These are phyloP conservation scores for Aromia moschata DNA, from an alignment of 2,888 invertebrate species.

Conservation along the genomic window DNA sequence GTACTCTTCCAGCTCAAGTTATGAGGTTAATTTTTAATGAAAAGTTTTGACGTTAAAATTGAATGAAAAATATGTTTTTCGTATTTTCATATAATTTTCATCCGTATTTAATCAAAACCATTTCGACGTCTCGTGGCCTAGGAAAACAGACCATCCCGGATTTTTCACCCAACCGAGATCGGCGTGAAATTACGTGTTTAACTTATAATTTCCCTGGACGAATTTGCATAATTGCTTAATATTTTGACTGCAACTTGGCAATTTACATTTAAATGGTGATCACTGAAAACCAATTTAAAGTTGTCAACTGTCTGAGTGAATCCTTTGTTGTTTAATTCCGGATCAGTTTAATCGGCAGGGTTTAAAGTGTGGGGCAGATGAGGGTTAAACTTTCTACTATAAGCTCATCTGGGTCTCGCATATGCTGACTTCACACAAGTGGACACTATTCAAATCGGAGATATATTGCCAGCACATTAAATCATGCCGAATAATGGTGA, in stretches of 20 bases:
- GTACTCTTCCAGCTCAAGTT: no score
- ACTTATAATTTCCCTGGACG: slow-evolving; percentile 37
- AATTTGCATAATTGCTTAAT: slow-evolving; percentile 61
- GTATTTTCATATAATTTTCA: no score
- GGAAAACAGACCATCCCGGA: slow-evolving; percentile 6
- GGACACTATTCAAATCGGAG: slow-evolving; percentile 38
- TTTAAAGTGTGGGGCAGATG: slow-evolving; percentile 42
- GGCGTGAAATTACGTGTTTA: slow-evolving; percentile 33
- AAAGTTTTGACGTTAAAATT: no score
- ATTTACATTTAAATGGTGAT: slow-evolving; percentile 65
- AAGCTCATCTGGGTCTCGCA: slow-evolving; percentile 43
- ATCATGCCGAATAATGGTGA: background rate
- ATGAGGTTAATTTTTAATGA: no score
- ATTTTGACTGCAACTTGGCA: slow-evolving; percentile 62
- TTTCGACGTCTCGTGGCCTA: background rate
- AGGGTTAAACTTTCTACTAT: slow-evolving; percentile 36
- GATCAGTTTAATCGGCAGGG: slow-evolving; percentile 59
- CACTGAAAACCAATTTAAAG: slow-evolving; percentile 64
- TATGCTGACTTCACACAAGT: slow-evolving; percentile 58
- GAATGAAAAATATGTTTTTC: no score
- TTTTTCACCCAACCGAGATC: slow-evolving; percentile 3
- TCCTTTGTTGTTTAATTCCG: slow-evolving; percentile 63
- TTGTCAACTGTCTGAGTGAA: slow-evolving; percentile 64
- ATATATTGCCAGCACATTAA: slow-evolving; percentile 16
- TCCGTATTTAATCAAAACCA: background rate